Evolutionary conservation across 37 sponge, comb jelly and placozoan genomes (phyloP), one percentile per base, ranked within the genome.

Genomic region (Cliona cf. orientalis): DNA sequence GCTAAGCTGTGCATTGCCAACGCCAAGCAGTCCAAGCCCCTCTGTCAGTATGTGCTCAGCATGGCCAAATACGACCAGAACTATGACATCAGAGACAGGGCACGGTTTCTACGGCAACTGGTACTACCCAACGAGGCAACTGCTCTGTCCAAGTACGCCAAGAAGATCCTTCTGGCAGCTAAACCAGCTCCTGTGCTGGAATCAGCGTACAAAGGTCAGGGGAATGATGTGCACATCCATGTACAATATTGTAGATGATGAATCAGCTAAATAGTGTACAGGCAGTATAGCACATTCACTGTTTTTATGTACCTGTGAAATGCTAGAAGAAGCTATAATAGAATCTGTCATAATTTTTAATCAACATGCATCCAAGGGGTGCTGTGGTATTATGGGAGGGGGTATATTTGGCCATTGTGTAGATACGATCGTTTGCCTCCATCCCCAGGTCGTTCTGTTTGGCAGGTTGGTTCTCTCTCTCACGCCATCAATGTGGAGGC

Each of bases 71-170:
- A 97, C 75, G 99, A 99, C 56, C 83, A 89, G 39, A 99, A 95
- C 86, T 99, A 99, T 85, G 99, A 99, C 76, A 92, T 99, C 67
- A 85, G 99, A 78, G 99, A 99, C 61, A 81, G 95, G 57, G 95
- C 93, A 31, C 46, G 99, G 49, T 96, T 96, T 80, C 81, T 99
- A 14, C 71, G 93, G 41, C 89, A 93, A 41, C 85, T 98, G 17
- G 79, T 94, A 1, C 65, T 85, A 14, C 91, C 90, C 4, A 67
- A 57, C 29, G 96, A 93, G 72, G 87, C 63, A 25, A 79, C 87
- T 39, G 90, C 95, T 0, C 87, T 99, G 39, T 84, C 87, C 22
- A 97, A 99, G 78, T 97, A 99, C 86, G 93, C 97, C 59, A 99
- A 99, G 76, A 99, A 99, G 92, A 92, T 99, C 28, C 62, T 99